Evolutionary conservation across 2,888 invertebrate species (phyloP), one percentile per base, ranked within the genome.

Genomic region (Coelopa pilipes): DNA sequence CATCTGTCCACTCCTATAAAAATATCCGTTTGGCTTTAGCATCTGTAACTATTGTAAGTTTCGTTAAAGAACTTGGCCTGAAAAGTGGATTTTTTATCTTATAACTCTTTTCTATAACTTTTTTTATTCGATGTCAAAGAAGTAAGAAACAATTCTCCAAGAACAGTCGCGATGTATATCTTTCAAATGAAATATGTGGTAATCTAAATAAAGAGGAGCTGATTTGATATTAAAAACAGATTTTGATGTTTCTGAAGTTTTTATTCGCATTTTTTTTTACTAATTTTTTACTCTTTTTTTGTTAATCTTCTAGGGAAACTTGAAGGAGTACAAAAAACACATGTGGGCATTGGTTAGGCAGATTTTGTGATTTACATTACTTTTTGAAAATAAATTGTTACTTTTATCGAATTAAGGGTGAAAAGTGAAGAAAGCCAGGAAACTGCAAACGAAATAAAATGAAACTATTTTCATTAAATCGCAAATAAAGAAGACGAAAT

Each of bases 291-390:
- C 17, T 57, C 45, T 69, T 59, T 69, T 67, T 67, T 47, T 75
- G 74, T 76, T 74, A 34, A 68, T 19, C 53, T 57, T 17, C 19
- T 57, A 57, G 17, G 57, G 83, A 82, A 83, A 82, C 82, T 83
- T 79, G 79, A 79, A 78, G 77, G 79, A 76, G 82, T 83, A 82
- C 82, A 84, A 83, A 84, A 83, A 82, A 66, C 66, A 66, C 66
- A 50, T 15, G 15, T 50, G 47, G 59, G 49, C 72, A 60, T 72
- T 72, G 72, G 17, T 53, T 57, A 55, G 55, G 57, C 15, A 47
- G 50, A 72, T 65, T 78, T 79, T 53, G 55, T 57, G 34, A 34
- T 34, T 34, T 34, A 34, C 34, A 34, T 34, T 34, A 34, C 34
- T 34, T 7, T 34, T 34, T 34, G 34, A 34, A 34, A 34, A 34